These are phyloP conservation scores for Lamellibrachia satsuma DNA, from an alignment of 2,888 invertebrate genomes.

Conservation along the genomic window DNA sequence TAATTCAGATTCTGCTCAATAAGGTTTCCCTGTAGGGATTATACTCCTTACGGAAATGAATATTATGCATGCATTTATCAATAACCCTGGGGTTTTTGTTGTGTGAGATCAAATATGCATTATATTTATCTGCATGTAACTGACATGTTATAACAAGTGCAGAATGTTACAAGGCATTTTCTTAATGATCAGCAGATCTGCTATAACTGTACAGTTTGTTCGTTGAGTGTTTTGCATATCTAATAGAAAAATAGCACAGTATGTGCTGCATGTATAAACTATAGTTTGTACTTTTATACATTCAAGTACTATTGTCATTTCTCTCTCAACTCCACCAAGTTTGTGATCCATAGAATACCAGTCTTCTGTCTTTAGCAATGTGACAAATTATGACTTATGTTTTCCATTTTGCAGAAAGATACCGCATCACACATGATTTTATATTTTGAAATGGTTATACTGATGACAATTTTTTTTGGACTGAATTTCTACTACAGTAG, in stretches of 20 bases:
- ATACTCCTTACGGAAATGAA: not conserved
- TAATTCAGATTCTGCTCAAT: not conserved
- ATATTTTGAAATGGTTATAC: not conserved
- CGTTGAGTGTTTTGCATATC: not conserved
- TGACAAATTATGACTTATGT: not conserved
- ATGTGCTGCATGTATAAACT: no score
- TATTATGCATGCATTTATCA: slow-evolving; percentile 2
- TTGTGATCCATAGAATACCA: no score
- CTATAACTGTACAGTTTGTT: not conserved
- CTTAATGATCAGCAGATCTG: not conserved
- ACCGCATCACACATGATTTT: not conserved
- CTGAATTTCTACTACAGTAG: no score
- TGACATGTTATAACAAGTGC: not conserved
- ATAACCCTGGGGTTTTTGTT: not conserved
- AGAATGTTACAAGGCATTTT: not conserved
- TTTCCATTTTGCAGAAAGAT: not conserved
- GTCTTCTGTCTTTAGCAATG: no score
- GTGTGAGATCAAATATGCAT: not conserved
- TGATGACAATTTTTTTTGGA: not conserved
- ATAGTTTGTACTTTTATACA: no score
- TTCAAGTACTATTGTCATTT: no score
- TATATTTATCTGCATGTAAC: not conserved
- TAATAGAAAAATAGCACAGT: not conserved
- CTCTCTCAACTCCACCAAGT: no score
- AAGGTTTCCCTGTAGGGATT: not conserved